Evolutionary conservation across 2,888 invertebrate species (phyloP).

Genomic region (Malthinus seriepunctatus): DNA sequence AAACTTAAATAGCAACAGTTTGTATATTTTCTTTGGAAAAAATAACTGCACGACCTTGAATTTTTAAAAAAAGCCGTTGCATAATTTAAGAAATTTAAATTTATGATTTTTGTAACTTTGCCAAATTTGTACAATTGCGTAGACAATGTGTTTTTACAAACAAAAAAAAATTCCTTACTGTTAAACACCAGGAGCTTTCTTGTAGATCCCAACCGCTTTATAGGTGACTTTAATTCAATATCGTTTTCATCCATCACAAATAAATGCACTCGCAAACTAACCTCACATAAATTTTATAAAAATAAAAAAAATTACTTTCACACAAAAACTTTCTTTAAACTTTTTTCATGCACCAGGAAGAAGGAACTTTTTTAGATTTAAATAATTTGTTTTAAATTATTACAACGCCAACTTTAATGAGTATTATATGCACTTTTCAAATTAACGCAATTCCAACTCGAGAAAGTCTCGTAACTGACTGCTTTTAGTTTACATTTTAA

Average conservation of each 20-base stretch:
- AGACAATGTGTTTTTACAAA: background rate
- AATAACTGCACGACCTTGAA: background rate
- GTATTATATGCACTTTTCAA: too few species aligned
- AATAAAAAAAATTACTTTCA: conserved; percentile 39
- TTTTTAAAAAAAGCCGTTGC: conserved; percentile 11
- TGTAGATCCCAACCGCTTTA: conserved; percentile 79
- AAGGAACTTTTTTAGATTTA: too few species aligned
- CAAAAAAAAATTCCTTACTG: conserved; percentile 62
- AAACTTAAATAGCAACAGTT: too few species aligned
- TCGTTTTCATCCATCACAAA: conserved; percentile 73
- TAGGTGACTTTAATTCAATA: conserved; percentile 76
- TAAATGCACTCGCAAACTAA: conserved; percentile 12
- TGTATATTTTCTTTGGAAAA: too few species aligned
- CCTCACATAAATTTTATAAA: conserved; percentile 12
- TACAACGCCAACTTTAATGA: too few species aligned
- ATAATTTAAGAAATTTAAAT: conserved; percentile 20
- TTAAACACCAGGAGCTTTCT: conserved; percentile 78
- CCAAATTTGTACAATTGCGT: conserved; percentile 13
- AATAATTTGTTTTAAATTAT: too few species aligned
- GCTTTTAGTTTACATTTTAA: too few species aligned
- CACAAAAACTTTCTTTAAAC: conserved; percentile 26
- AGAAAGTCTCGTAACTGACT: too few species aligned
- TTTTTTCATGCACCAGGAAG: background rate
- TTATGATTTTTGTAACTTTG: conserved; percentile 8
- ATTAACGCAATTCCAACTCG: too few species aligned